These are phyloP conservation scores for Neosilurus mollespiculum DNA, from an alignment of 2,797 vertebrate genomes.

Conservation along the genomic window DNA sequence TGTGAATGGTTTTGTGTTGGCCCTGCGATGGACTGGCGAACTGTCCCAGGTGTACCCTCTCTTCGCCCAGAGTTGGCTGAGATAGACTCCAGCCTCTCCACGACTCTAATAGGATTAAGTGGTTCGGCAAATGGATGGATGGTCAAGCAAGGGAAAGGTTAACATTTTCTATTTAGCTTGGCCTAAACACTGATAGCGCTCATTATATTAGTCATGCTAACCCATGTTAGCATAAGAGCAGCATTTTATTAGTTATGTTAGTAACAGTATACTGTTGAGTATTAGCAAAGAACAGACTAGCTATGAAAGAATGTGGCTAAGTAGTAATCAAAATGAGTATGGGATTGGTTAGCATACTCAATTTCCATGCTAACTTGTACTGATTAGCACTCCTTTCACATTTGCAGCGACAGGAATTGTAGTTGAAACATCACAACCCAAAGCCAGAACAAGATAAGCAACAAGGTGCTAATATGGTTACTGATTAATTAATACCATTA, in stretches of 20 bases:
- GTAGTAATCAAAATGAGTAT: neutral
- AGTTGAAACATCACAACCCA: neutral
- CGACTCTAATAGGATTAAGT: too few species aligned
- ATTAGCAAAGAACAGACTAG: neutral
- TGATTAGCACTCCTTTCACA: neutral
- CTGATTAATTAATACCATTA: neutral
- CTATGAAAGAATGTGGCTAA: neutral
- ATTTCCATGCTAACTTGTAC: constrained; percentile 8
- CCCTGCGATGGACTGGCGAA: too few species aligned
- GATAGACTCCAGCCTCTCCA: too few species aligned
- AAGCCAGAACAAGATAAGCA: neutral
- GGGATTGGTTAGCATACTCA: neutral
- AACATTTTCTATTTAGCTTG: neutral
- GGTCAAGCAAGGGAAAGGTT: neutral
- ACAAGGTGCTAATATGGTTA: neutral
- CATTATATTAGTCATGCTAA: too few species aligned
- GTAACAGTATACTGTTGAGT: too few species aligned
- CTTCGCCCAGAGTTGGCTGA: too few species aligned
- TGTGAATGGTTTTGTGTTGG: too few species aligned
- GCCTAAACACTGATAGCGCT: neutral
- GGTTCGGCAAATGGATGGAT: too few species aligned
- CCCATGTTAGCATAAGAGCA: neutral
- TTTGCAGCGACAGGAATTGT: neutral
- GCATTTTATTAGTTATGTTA: neutral
- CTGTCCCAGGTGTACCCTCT: too few species aligned